Conservation (phyloP, 30 jellyfish, hydroid and myxozoan genomes). For the Aurelia sp. region DNA sequence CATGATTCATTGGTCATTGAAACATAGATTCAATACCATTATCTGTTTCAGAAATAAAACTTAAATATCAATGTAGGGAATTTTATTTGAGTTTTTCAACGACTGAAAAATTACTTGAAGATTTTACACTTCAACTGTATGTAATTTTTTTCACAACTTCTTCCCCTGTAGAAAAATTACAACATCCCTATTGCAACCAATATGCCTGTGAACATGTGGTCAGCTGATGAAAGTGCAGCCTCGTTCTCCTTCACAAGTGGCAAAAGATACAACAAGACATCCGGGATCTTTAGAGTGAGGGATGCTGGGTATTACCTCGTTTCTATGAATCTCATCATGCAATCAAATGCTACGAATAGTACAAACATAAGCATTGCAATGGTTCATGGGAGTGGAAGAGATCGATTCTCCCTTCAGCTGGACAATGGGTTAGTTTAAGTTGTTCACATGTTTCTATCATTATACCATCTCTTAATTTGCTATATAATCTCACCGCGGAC, state of each 20-base stretch:
- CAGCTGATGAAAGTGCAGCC: slow-evolving; percentile 62
- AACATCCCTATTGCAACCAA: slow-evolving; percentile 32
- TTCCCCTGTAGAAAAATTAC: slow-evolving; percentile 12
- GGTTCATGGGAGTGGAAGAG: slow-evolving; percentile 38
- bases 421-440: slow-evolving; percentile 25
- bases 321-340: slow-evolving; percentile 46
- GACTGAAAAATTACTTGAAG: too few species aligned
- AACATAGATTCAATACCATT: too few species aligned
- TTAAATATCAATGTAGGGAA: too few species aligned
- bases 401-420: slow-evolving; percentile 1
- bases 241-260: slow-evolving; percentile 74
- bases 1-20: too few species aligned
- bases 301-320: slow-evolving; percentile 65
- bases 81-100: too few species aligned
- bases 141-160: background rate
- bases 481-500: too few species aligned
- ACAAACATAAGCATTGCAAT: slow-evolving; percentile 41
- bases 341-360: slow-evolving; percentile 5
- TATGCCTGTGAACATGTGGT: slow-evolving; percentile 46
- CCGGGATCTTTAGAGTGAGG: slow-evolving; percentile 59
- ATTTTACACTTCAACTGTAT: background rate
- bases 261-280: slow-evolving; percentile 57
- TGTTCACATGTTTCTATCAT: too few species aligned
- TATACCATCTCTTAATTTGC: too few species aligned
- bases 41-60: too few species aligned